Conservation (phyloP, 2,113 vertebrate genomes). For the Syngnathus floridae region DNA sequence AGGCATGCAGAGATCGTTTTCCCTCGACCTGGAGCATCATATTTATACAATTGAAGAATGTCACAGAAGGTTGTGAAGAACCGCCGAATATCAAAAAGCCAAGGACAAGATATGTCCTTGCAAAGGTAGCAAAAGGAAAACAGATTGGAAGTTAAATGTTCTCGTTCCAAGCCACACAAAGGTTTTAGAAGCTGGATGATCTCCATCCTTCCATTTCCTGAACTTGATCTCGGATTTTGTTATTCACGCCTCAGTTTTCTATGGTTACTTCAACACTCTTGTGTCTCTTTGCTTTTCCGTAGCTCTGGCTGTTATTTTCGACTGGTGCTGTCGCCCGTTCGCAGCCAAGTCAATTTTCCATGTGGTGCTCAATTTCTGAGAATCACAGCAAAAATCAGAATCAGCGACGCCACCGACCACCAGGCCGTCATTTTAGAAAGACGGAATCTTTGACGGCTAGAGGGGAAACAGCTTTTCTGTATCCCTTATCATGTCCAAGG, state of each 20-base stretch:
- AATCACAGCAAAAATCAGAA: conserved; percentile 36
- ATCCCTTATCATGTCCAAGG: not conserved
- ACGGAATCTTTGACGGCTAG: not conserved
- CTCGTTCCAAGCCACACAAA: not conserved
- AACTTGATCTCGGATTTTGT: not conserved
- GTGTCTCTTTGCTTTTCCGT: not conserved
- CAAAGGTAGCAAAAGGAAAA: not conserved
- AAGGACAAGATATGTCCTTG: not conserved
- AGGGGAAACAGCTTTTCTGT: not conserved
- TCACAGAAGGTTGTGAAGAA: not conserved
- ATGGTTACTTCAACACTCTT: not conserved
- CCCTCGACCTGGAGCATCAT: conserved; percentile 27
- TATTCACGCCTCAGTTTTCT: not conserved
- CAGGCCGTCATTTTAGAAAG: not conserved
- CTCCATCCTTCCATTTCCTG: too few relatives aligned
- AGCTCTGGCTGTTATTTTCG: not conserved
- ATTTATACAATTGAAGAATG: conserved; percentile 45
- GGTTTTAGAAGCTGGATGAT: not conserved
- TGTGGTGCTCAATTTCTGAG: not conserved
- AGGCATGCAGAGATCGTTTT: conserved; percentile 29
- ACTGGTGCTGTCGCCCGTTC: not conserved
- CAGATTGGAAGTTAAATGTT: not conserved
- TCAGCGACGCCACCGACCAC: conserved; percentile 2
- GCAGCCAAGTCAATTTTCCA: not conserved
- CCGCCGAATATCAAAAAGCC: not conserved